These are phyloP conservation scores for Myathropa florea DNA, from an alignment of 2,888 invertebrate genomes.

Conservation along the genomic window DNA sequence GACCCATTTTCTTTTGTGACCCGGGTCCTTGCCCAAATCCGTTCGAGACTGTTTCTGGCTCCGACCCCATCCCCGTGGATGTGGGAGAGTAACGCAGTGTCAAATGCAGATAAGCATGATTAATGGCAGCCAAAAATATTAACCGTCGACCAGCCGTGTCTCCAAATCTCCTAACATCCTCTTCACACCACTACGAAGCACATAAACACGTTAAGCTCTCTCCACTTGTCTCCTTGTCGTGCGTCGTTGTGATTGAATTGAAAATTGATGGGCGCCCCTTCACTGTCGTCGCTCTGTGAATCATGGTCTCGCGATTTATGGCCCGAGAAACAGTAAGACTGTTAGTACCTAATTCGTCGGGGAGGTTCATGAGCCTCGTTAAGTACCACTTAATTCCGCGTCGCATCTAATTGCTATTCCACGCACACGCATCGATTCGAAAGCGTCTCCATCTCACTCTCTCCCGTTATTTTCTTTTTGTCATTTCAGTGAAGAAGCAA, in stretches of 20 bases:
- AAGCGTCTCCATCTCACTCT: slow-evolving; percentile 25
- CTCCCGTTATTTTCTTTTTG: slow-evolving; percentile 1
- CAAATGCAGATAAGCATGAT: slow-evolving; percentile 54
- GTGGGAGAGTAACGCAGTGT: slow-evolving; percentile 13
- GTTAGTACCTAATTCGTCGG: slow-evolving; percentile 7
- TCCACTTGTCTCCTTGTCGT: neutral
- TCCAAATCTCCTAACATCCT: neutral
- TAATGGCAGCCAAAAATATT: slow-evolving; percentile 17
- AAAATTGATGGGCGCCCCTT: slow-evolving; percentile 39
- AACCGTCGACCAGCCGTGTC: neutral
- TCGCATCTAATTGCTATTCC: slow-evolving; percentile 44
- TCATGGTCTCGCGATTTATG: slow-evolving; percentile 18
- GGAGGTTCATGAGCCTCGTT: slow-evolving; percentile 18
- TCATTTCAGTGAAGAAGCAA: slow-evolving; percentile 83
- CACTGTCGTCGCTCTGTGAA: neutral
- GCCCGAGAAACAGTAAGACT: slow-evolving; percentile 26
- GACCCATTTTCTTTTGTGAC: neutral
- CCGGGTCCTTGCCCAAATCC: neutral
- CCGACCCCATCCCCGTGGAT: neutral
- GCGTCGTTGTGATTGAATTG: slow-evolving; percentile 19
- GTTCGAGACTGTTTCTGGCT: too few species aligned
- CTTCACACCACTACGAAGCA: neutral
- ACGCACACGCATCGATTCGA: slow-evolving; percentile 5
- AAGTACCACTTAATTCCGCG: slow-evolving; percentile 1
- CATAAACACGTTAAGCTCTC: slow-evolving; percentile 7